Percentiles rank a stretch among this genome's conserved stretches.
These are phyloP conservation scores for Tinamus guttatus DNA, from an alignment of 2,113 vertebrate species.

Conservation along the genomic window DNA sequence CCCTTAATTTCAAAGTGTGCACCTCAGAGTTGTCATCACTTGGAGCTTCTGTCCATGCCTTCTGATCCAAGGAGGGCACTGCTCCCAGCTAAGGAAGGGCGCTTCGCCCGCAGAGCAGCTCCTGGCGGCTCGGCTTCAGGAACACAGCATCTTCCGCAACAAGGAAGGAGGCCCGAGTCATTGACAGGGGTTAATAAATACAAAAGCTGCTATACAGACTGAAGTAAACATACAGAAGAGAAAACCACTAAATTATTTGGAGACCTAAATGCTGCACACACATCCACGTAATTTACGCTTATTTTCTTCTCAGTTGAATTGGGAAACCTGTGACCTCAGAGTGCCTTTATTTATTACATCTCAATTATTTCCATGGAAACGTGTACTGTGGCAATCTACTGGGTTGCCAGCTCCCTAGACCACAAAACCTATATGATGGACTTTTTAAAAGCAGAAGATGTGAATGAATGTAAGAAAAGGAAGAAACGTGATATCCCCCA, in stretches of 20 bases:
- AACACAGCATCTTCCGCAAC: constrained; percentile 47
- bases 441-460: constrained; percentile 51
- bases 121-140: no score
- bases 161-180: constrained; percentile 62
- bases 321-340: constrained; percentile 81
- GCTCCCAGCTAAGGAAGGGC: not conserved
- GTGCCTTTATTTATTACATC: constrained; percentile 81
- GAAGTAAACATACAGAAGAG: constrained; percentile 8
- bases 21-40: not conserved
- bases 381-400: constrained; percentile 58
- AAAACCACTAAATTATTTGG: constrained; percentile 7
- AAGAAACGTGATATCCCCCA: constrained; percentile 5
- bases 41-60: constrained; percentile 28
- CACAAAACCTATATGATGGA: constrained; percentile 68
- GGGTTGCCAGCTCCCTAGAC: constrained; percentile 64
- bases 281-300: constrained; percentile 75
- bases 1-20: not conserved
- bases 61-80: constrained; percentile 21
- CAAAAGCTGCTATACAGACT: constrained; percentile 26
- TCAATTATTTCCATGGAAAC: constrained; percentile 87
- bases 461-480: constrained; percentile 1
- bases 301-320: constrained; percentile 77
- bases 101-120: no score
- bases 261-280: constrained; percentile 37
- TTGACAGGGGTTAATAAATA: constrained; percentile 56